Conservation (phyloP, 2,797 vertebrate species). For the Rhodeus uyekii region DNA sequence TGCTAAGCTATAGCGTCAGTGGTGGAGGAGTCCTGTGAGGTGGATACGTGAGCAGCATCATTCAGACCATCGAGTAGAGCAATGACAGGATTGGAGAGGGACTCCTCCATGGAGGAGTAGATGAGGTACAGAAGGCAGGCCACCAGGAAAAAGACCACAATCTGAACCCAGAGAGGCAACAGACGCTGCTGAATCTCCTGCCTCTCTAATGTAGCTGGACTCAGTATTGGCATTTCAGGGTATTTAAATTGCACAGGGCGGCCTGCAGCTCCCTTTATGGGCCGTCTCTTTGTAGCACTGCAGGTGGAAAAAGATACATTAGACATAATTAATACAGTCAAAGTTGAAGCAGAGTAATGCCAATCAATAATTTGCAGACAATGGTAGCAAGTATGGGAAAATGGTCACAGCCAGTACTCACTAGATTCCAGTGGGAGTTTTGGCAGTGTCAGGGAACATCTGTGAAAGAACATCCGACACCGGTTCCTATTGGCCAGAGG, state of each 20-base stretch:
- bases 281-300: conserved; percentile 75
- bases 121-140: conserved; percentile 73
- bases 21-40: conserved; percentile 26
- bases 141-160: conserved; percentile 72
- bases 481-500: conserved; percentile 52
- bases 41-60: conserved; percentile 29
- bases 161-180: conserved; percentile 71
- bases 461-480: conserved; percentile 63
- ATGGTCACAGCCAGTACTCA: conserved; percentile 60
- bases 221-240: conserved; percentile 60
- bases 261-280: conserved; percentile 76
- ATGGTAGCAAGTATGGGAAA: neutral
- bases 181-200: conserved; percentile 59
- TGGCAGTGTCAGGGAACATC: conserved; percentile 59
- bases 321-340: neutral
- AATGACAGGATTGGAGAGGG: conserved; percentile 59
- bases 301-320: conserved; percentile 9
- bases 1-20: conserved; percentile 21
- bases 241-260: conserved; percentile 68
- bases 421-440: conserved; percentile 70
- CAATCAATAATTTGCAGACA: neutral
- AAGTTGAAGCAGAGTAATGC: neutral
- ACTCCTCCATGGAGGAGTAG: conserved; percentile 69
- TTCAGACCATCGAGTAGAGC: conserved; percentile 57
- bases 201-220: conserved; percentile 59